These are phyloP conservation scores for Biston stratarius DNA, from an alignment of 2,888 invertebrate genomes.

Conservation along the genomic window DNA sequence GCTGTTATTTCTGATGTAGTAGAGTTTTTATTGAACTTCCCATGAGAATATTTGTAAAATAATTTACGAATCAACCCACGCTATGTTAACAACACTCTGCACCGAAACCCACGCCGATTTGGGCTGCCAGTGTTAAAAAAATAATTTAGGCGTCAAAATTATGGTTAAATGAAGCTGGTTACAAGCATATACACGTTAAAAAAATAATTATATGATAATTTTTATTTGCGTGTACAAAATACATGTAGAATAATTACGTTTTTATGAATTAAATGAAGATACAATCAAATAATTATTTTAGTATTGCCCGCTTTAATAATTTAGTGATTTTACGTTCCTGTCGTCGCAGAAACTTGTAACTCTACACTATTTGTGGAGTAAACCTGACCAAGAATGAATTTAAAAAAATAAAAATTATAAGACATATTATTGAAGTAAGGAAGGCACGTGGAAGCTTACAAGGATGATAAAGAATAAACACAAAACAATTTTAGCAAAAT, in stretches of 20 bases:
- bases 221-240: background rate
- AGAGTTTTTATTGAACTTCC: slow-evolving; percentile 50
- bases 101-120: slow-evolving; percentile 80
- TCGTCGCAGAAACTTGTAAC: too few species aligned
- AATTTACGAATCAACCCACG: slow-evolving; percentile 74
- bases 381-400: too few species aligned
- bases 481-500: too few species aligned
- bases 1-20: slow-evolving; percentile 48
- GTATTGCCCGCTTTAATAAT: too few species aligned
- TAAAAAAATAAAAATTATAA: too few species aligned
- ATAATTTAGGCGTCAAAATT: slow-evolving; percentile 6
- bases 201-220: background rate
- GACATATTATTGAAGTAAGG: too few species aligned
- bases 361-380: too few species aligned
- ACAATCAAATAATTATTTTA: background rate
- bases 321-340: too few species aligned
- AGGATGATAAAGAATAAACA: too few species aligned
- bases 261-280: too few species aligned
- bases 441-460: too few species aligned
- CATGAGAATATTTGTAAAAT: slow-evolving; percentile 48
- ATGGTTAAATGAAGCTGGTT: background rate
- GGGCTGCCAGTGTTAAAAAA: slow-evolving; percentile 67
- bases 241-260: too few species aligned
- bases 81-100: slow-evolving; percentile 77
- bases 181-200: background rate